Base-by-base conservation (phyloP, 2,113 vertebrate species). In the Gracilinanus agilis region DNA sequence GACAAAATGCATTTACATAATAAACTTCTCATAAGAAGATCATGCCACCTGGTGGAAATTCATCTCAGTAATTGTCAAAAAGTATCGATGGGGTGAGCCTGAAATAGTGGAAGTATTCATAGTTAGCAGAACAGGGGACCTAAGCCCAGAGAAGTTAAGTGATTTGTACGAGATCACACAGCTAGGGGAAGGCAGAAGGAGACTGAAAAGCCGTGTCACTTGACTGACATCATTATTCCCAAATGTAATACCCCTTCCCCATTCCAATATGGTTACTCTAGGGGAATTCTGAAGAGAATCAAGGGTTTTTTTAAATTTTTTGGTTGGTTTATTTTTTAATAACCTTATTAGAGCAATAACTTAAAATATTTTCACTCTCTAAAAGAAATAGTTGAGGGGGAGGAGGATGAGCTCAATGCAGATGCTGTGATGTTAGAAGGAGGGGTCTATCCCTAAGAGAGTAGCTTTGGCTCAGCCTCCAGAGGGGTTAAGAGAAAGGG, bases 1-100 rank as follows among this genome's bases (percentile, higher is more conserved):
- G 95, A 96, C 95, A 96, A 55, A 90, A 49, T 88, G 5, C 23
- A 97, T 98, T 96, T 97, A 90, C 96, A 97, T 97, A 97, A 95
- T 88, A 96, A 53, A 58, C 95, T 95, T 93, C 96, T 97, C 96
- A 91, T 90, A 97, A 97, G 97, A 90, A 93, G 94, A 94, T 96
- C 93, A 93, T 1, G 58, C 54, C 93, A 92, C 90, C 93, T 93
- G 29, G 55, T 34, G 88, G 94, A 94, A 96, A 96, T 91, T 94
- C 94, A 93, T 95, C 93, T 95, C 95, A 29, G 3, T 89, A 94
- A 97, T 96, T 94, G 94, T 75, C 92, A 53, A 96, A 95, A 96
- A 94, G 92, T 34, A 25, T 96, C 90, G 9, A 8, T 96, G 95
- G 97, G 95, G 96, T 97, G 92, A 95, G 44, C 54, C 54, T 44